Evolutionary conservation across 2,888 invertebrate species (phyloP).

Genomic region (Tromatobia lineatoria): DNA sequence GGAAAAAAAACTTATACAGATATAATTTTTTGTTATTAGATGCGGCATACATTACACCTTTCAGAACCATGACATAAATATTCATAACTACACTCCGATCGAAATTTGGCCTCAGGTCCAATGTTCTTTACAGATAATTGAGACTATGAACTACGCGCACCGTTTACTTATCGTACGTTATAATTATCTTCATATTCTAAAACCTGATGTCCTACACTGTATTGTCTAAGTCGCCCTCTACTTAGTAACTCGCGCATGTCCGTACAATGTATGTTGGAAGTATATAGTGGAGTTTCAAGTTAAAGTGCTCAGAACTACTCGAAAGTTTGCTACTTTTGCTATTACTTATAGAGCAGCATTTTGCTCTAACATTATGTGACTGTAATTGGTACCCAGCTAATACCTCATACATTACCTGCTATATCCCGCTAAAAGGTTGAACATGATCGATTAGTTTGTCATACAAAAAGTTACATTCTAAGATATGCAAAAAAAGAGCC

Average conservation of each 20-base stretch:
- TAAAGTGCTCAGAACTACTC: background rate
- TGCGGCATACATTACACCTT: background rate
- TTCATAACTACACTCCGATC: too few relatives aligned
- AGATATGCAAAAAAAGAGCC: too few relatives aligned
- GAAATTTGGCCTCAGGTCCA: too few relatives aligned
- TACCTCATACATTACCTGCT: background rate
- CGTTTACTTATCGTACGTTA: constrained; percentile 7
- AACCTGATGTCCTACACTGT: background rate
- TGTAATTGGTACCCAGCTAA: background rate
- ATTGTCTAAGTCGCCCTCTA: too few relatives aligned
- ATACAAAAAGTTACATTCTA: too few relatives aligned
- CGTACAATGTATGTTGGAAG: background rate
- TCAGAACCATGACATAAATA: background rate
- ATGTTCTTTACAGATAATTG: background rate
- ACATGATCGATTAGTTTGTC: too few relatives aligned
- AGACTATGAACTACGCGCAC: background rate
- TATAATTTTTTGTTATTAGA: background rate
- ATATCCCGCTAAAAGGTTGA: too few relatives aligned
- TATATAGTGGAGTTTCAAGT: background rate
- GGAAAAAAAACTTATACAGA: too few relatives aligned
- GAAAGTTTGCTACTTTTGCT: background rate
- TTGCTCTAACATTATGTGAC: background rate
- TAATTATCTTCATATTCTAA: background rate
- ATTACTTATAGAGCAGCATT: background rate
- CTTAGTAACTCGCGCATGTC: background rate